These are phyloP conservation scores for Acronicta leporina DNA, from an alignment of 2,888 invertebrate species.

Conservation along the genomic window DNA sequence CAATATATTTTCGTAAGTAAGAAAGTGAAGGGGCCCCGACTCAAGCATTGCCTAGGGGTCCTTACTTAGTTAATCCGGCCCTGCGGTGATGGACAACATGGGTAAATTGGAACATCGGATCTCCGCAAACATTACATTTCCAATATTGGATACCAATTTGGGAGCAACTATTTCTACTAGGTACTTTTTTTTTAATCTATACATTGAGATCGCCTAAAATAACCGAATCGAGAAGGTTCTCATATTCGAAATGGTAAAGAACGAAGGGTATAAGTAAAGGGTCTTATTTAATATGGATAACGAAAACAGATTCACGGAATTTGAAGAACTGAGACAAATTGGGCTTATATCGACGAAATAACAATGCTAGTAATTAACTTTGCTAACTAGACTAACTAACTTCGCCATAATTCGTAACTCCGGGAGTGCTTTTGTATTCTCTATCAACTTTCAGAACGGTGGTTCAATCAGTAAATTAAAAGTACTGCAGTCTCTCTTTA, in stretches of 20 bases:
- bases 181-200: too few species aligned
- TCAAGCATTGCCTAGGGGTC: too few species aligned
- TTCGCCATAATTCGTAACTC: conserved; percentile 25
- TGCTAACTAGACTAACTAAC: conserved; percentile 15
- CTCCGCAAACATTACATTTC: conserved; percentile 4
- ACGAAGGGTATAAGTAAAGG: too few species aligned
- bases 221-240: too few species aligned
- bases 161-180: too few species aligned
- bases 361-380: conserved; percentile 23
- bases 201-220: too few species aligned
- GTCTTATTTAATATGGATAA: too few species aligned
- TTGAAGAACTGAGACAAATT: conserved; percentile 2
- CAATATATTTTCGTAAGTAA: too few species aligned
- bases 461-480: conserved; percentile 25
- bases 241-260: too few species aligned
- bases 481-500: conserved; percentile 10
- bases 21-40: too few species aligned
- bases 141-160: not conserved
- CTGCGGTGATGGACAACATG: conserved; percentile 10
- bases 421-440: conserved; percentile 25
- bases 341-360: not conserved
- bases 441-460: conserved; percentile 23
- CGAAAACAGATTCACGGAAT: not conserved
- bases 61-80: too few species aligned
- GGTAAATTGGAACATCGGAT: conserved; percentile 20